Evolutionary conservation across 1,140 invertebrate species (phyloP).

Genomic region (Drosophila nigrodunni): DNA sequence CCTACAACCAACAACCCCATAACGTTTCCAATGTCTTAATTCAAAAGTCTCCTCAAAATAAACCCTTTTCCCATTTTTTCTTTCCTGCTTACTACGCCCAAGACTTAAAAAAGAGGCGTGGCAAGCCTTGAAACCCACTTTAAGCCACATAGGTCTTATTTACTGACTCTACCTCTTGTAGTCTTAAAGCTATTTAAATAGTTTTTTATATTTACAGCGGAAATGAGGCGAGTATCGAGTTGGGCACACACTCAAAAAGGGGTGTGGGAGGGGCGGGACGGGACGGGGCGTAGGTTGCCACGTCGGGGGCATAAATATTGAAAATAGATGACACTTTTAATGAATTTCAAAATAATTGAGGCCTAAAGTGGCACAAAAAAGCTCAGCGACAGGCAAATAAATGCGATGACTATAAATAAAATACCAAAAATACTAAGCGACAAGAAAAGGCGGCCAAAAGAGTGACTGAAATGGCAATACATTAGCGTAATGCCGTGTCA

Average conservation of each 20-base stretch:
- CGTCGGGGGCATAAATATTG: conserved; percentile 54
- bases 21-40: too few species aligned
- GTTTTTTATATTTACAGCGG: neutral
- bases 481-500: conserved; percentile 15
- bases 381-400: conserved; percentile 71
- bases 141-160: too few species aligned
- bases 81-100: too few species aligned
- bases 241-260: neutral
- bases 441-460: neutral
- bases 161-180: too few species aligned
- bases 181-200: neutral
- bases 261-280: neutral
- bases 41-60: too few species aligned
- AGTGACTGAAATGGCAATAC: neutral
- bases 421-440: conserved; percentile 10
- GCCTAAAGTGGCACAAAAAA: conserved; percentile 76
- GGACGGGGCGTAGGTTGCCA: neutral
- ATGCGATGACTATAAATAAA: conserved; percentile 72
- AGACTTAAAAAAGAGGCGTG: too few species aligned
- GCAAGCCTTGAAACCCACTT: too few species aligned
- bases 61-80: too few species aligned
- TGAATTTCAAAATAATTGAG: conserved; percentile 82
- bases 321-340: conserved; percentile 78
- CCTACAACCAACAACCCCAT: too few species aligned
- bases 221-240: neutral